phyloP scores from a whole-genome alignment of 2,888 invertebrate genomes.

The Andrena hattorfiana region DNA sequence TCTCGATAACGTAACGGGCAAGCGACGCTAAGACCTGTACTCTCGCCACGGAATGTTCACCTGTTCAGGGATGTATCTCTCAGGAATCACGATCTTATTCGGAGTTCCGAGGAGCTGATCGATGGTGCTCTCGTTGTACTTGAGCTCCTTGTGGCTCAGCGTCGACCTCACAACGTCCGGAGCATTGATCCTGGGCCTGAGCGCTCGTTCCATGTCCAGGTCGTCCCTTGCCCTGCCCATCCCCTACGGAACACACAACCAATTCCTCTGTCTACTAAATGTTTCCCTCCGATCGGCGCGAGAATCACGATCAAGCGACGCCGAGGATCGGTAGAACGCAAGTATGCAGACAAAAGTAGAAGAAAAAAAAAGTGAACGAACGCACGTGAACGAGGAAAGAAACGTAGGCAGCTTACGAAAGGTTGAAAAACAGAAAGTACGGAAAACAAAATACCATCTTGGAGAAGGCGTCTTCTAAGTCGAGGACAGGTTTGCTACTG shows the following conservation, averaged over 20 bases:
- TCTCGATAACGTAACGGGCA: not conserved
- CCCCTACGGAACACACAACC: conserved; percentile 75
- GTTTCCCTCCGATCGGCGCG: not conserved
- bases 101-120: conserved; percentile 95
- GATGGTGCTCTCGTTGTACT: conserved; percentile 92
- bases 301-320: conserved; percentile 8
- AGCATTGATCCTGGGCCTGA: conserved; percentile 91
- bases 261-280: not conserved
- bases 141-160: conserved; percentile 88
- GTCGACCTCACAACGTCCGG: conserved; percentile 96
- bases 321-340: conserved; percentile 4
- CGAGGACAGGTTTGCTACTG: conserved; percentile 82
- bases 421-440: conserved; percentile 35
- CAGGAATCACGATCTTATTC: conserved; percentile 96
- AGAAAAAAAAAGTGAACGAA: conserved; percentile 7
- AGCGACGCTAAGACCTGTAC: not conserved
- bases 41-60: conserved; percentile 81
- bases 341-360: conserved; percentile 14
- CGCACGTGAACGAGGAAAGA: conserved; percentile 14
- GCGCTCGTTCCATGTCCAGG: conserved; percentile 94
- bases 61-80: conserved; percentile 96
- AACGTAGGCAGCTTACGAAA: not conserved
- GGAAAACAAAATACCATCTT: conserved; percentile 80
- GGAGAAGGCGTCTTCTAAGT: conserved; percentile 81
- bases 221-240: conserved; percentile 91